Percentiles rank a stretch among this genome's conserved stretches.
Conservation (phyloP, 2,113 vertebrate genomes). For the Cromileptes altivelis region DNA sequence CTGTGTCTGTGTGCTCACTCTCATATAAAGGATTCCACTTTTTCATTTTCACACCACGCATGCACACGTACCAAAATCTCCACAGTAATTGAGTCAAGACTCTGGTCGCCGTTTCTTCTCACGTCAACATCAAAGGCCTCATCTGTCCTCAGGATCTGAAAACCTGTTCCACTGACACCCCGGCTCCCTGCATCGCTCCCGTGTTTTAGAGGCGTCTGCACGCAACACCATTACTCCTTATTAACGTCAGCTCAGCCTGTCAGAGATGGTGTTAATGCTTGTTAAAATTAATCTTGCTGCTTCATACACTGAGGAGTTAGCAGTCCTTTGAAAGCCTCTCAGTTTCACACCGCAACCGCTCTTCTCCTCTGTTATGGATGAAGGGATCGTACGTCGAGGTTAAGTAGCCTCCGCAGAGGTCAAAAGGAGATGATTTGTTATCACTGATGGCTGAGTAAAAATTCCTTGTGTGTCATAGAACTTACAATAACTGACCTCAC, state of each 20-base stretch:
- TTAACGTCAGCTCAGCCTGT: slow-evolving; percentile 75
- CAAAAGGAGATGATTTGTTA: slow-evolving; percentile 39
- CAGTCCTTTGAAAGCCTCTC: slow-evolving; percentile 37
- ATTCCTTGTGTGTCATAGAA: slow-evolving; percentile 2
- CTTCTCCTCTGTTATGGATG: slow-evolving; percentile 39
- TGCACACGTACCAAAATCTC: slow-evolving; percentile 29
- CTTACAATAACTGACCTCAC: background rate
- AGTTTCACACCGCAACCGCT: slow-evolving; percentile 6
- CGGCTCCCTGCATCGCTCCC: slow-evolving; percentile 26
- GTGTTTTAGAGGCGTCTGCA: slow-evolving; percentile 32
- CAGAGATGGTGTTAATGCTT: slow-evolving; percentile 56
- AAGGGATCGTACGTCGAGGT: slow-evolving; percentile 31
- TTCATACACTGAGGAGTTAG: slow-evolving; percentile 27
- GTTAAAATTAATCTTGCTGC: slow-evolving; percentile 57
- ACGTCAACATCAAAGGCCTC: slow-evolving; percentile 66
- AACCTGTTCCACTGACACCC: slow-evolving; percentile 38
- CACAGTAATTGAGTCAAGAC: slow-evolving; percentile 60
- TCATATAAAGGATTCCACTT: slow-evolving; percentile 43
- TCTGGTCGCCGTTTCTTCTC: slow-evolving; percentile 56
- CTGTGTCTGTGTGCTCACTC: slow-evolving; percentile 25
- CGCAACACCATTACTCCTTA: slow-evolving; percentile 76
- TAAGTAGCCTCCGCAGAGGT: slow-evolving; percentile 45
- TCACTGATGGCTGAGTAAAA: slow-evolving; percentile 17
- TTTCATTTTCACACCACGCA: slow-evolving; percentile 12
- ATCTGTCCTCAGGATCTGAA: slow-evolving; percentile 42